Base-by-base conservation (phyloP, 2,797 vertebrate species). In the Aulostomus chinensis region DNA sequence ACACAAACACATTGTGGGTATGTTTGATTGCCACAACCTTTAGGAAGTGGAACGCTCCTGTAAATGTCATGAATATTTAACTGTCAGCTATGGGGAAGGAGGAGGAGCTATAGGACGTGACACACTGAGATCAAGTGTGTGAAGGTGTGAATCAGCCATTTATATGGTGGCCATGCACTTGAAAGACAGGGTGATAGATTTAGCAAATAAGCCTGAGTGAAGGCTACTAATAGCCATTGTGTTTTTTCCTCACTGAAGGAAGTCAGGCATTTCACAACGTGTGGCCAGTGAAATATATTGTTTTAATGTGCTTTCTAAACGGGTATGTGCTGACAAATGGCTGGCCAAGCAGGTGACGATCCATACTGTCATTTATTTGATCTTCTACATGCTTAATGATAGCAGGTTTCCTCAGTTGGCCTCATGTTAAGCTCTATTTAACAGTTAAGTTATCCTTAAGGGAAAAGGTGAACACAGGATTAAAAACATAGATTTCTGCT, bases 101-200 rank as follows among this genome's bases (percentile, higher is more conserved):
- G 79, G 81, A 67, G 73, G 49, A 79, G 70, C 43, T 18, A 60
- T 40, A 58, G 80, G 76, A 84, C 40, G 68, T 73, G 68, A 74
- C 72, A 58, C 65, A 53, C 72, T 76, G 81, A 84, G 87, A 91
- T 90, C 85, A 88, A 87, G 83, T 88, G 85, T 88, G 84, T 78
- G 69, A 68, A 85, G 80, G 90, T 89, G 90, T 84, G 88, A 91
- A 80, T 78, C 75, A 1, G 57, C 66, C 78, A 67, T 84, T 89
- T 91, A 90, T 90, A 88, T 76, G 83, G 85, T 78, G 63, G 85
- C 80, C 86, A 91, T 92, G 90, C 89, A 91, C 90, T 91, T 92
- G 90, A 91, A 91, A 91, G 90, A 86, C 61, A 72, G 72, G 86
- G 87, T 73, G 88, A 83, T 73, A 88, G 72, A 90, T 90, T 88